A percentile compares a stretch with the other conserved stretches of the same genome.
Evolutionary conservation across 2,113 vertebrate species (phyloP).

Genomic region (Monopterus albus): DNA sequence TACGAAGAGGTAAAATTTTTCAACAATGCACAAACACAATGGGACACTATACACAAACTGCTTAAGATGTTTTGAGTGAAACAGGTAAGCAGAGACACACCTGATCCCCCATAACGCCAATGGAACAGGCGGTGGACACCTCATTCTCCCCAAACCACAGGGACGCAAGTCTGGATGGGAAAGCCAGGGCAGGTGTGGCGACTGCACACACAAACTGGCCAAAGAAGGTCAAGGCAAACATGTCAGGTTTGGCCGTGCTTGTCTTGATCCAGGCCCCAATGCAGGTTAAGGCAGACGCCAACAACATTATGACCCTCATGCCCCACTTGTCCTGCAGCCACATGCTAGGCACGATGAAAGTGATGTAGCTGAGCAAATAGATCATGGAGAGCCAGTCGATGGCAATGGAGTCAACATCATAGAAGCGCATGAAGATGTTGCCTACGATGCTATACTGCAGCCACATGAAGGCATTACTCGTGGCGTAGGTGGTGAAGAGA

Average conservation of each 20-base stretch:
- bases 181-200: slow-evolving; percentile 88
- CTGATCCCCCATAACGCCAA: slow-evolving; percentile 92
- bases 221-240: slow-evolving; percentile 84
- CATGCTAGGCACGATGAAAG: slow-evolving; percentile 86
- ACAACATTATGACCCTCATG: slow-evolving; percentile 84
- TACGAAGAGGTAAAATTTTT: too few relatives aligned
- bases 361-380: slow-evolving; percentile 89
- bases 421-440: slow-evolving; percentile 86
- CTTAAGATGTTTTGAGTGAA: too few relatives aligned
- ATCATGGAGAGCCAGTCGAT: slow-evolving; percentile 92
- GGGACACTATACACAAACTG: too few relatives aligned
- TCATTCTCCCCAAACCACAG: slow-evolving; percentile 88
- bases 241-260: slow-evolving; percentile 81
- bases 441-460: slow-evolving; percentile 89
- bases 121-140: slow-evolving; percentile 88
- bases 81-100: slow-evolving; percentile 72
- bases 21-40: too few relatives aligned
- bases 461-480: slow-evolving; percentile 93
- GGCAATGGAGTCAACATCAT: slow-evolving; percentile 78
- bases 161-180: slow-evolving; percentile 87
- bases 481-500: slow-evolving; percentile 86
- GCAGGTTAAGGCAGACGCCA: slow-evolving; percentile 87
- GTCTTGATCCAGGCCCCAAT: slow-evolving; percentile 90
- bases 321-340: slow-evolving; percentile 82
- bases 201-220: slow-evolving; percentile 87